phyloP scores from a whole-genome alignment of 2,797 vertebrate species.

The Mus minutoides region DNA sequence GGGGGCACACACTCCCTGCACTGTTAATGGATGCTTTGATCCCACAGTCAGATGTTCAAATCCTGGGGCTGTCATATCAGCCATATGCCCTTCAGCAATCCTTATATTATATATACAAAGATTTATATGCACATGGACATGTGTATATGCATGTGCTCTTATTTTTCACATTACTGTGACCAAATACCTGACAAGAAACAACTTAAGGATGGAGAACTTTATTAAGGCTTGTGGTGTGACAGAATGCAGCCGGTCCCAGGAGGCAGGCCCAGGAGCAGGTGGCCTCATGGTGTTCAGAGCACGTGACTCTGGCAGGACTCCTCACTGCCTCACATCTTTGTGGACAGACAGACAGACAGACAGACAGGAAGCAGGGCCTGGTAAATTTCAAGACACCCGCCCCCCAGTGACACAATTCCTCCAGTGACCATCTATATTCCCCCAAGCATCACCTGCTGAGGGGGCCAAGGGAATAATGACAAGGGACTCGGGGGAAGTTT shows the following conservation, averaged over 20 bases:
- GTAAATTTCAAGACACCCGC: not conserved
- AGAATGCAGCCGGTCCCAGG: not conserved
- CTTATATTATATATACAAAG: not conserved
- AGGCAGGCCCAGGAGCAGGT: not conserved
- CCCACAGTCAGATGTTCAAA: not conserved
- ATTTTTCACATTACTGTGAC: not conserved
- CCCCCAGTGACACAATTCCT: not conserved
- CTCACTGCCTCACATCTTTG: not conserved
- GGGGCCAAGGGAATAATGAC: not conserved
- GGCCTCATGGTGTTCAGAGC: not conserved
- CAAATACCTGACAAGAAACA: not conserved
- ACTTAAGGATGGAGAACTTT: not conserved
- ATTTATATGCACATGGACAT: too few relatives aligned
- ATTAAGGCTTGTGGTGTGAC: not conserved
- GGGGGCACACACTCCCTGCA: fast-evolving
- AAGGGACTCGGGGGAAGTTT: not conserved
- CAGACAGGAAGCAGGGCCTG: not conserved
- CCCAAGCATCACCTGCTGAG: not conserved
- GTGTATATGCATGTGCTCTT: not conserved
- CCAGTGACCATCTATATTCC: not conserved
- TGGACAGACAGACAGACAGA: not conserved
- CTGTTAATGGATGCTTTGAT: not conserved
- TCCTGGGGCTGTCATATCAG: not conserved
- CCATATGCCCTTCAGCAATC: not conserved
- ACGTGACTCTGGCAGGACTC: too few relatives aligned